Evolutionary conservation across 1,140 invertebrate genomes (phyloP).

Genomic region (Rhopalosiphum padi): DNA sequence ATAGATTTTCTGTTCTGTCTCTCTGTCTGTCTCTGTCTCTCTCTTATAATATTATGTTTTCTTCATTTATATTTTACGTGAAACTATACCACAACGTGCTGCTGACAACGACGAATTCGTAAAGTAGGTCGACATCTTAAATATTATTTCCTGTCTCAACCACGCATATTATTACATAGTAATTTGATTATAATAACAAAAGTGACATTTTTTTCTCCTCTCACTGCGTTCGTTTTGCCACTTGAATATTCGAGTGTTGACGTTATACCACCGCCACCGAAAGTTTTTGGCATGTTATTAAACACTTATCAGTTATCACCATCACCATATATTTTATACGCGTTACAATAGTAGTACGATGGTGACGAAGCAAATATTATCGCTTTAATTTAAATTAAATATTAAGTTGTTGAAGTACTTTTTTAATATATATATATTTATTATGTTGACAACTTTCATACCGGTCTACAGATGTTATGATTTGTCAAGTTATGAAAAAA

Average conservation of each 20-base stretch:
- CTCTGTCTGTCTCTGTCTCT: neutral
- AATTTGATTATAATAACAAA: neutral
- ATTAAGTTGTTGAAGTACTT: neutral
- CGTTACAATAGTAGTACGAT: neutral
- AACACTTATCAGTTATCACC: neutral
- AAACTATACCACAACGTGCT: neutral
- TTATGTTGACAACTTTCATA: neutral
- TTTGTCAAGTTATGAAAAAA: neutral
- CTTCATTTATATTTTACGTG: neutral
- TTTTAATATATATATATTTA: too few species aligned
- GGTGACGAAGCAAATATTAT: neutral
- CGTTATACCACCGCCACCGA: neutral
- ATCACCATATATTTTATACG: neutral
- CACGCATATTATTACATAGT: neutral
- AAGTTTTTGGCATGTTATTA: neutral
- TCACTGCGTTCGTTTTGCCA: neutral
- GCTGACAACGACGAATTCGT: neutral
- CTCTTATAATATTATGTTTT: too few species aligned
- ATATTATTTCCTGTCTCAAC: conserved; percentile 10
- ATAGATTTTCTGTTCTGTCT: neutral
- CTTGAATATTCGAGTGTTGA: neutral
- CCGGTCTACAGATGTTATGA: neutral
- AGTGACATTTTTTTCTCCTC: neutral
- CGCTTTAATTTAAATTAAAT: neutral
- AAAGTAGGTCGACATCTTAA: conserved; percentile 10